phyloP scores from a whole-genome alignment of 2,888 invertebrate species.

The Temnothorax unifasciatus region DNA sequence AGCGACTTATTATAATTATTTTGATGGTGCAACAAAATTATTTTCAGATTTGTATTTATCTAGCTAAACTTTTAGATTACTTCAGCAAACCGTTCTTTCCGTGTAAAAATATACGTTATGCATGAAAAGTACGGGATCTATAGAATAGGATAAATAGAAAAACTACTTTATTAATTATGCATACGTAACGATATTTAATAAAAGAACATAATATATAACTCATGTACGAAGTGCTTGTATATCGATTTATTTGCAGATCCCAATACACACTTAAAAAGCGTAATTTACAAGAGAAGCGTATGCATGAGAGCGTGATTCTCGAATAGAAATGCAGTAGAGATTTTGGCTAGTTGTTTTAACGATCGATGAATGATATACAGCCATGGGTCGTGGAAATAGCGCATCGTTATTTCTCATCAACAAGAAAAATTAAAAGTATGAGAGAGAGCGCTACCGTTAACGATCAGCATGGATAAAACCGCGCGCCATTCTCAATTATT shows the following conservation, averaged over 20 bases:
- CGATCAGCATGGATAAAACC: conserved; percentile 41
- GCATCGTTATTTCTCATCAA: conserved; percentile 42
- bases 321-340: neutral
- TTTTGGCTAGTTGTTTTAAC: conserved; percentile 7
- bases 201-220: neutral
- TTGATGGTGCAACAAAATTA: no score
- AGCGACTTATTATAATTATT: no score
- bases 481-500: conserved; percentile 48
- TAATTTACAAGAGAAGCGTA: neutral
- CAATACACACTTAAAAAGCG: neutral
- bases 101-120: no score
- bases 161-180: neutral
- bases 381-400: conserved; percentile 19
- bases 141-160: neutral
- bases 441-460: conserved; percentile 31
- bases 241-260: neutral
- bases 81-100: no score
- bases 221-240: neutral
- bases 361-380: conserved; percentile 22
- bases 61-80: no score
- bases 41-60: no score
- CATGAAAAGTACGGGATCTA: no score
- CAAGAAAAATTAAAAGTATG: conserved; percentile 43
- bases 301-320: neutral
- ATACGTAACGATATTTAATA: neutral